Conservation (phyloP, 1,140 invertebrate genomes). For the Solen grandis region DNA sequence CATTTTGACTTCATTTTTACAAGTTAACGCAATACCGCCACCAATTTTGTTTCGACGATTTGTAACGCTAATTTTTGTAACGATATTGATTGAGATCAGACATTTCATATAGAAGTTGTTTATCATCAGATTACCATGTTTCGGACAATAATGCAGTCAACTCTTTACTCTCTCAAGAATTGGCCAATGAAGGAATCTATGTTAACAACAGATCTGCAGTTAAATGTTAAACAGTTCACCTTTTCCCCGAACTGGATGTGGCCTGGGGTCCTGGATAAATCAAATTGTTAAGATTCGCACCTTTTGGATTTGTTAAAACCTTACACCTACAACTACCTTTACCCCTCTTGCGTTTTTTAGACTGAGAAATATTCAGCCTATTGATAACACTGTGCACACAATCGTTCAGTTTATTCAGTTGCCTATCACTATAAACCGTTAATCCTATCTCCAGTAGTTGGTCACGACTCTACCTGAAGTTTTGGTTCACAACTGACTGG, state of each 20-base stretch:
- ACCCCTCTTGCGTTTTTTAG: constrained; percentile 27
- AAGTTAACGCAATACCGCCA: constrained; percentile 40
- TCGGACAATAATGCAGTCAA: constrained; percentile 31
- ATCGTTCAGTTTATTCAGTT: constrained; percentile 37
- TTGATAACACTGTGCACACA: constrained; percentile 28
- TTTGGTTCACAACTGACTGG: neutral
- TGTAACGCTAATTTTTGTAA: constrained; percentile 18
- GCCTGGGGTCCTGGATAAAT: constrained; percentile 1
- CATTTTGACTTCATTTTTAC: constrained; percentile 34
- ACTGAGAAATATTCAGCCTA: constrained; percentile 22
- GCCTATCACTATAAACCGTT: constrained; percentile 27
- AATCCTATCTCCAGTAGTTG: neutral
- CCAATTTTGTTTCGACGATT: constrained; percentile 31
- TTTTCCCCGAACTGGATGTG: constrained; percentile 20
- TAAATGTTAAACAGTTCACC: constrained; percentile 2
- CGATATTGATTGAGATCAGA: constrained; percentile 13
- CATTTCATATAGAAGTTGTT: constrained; percentile 25
- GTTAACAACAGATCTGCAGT: constrained; percentile 25
- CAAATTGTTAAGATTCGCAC: constrained; percentile 32
- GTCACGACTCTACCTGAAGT: neutral
- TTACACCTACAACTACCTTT: constrained; percentile 22
- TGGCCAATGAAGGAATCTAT: constrained; percentile 35
- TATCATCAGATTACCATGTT: neutral
- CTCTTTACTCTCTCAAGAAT: constrained; percentile 31
- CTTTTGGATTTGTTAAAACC: constrained; percentile 15